Percentiles rank a stretch among this genome's conserved stretches.
Conservation (phyloP, 2,888 invertebrate species). For the Chrysopilus asiliformis region DNA sequence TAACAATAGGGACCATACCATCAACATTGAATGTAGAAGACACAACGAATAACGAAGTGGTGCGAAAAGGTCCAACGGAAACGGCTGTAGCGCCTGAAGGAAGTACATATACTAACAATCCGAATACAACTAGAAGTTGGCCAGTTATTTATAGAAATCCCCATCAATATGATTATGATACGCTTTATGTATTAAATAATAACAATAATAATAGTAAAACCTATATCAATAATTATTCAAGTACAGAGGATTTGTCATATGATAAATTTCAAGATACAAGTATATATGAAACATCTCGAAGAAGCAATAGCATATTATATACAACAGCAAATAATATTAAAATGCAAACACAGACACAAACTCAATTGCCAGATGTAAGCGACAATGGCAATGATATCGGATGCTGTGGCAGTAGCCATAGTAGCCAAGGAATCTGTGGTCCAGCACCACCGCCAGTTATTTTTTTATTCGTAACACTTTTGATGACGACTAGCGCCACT, state of each 20-base stretch:
- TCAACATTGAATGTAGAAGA: not conserved
- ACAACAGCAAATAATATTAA: too few relatives aligned
- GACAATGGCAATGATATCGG: conserved; percentile 22
- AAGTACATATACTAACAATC: conserved; percentile 28
- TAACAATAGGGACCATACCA: conserved; percentile 8
- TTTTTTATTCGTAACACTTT: conserved; percentile 39
- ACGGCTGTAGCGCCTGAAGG: conserved; percentile 9
- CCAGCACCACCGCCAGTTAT: conserved; percentile 33
- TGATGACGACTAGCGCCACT: conserved; percentile 62
- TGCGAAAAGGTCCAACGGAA: not conserved
- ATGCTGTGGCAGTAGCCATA: conserved; percentile 28
- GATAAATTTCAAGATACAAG: conserved; percentile 13
- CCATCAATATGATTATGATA: conserved; percentile 35
- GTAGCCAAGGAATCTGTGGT: too few relatives aligned
- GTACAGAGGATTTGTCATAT: conserved; percentile 12
- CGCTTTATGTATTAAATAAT: conserved; percentile 24
- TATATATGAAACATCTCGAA: conserved; percentile 17
- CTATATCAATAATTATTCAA: conserved; percentile 15
- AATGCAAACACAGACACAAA: conserved; percentile 19
- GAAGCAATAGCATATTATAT: conserved; percentile 28
- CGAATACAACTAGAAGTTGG: conserved; percentile 35
- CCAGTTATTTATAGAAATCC: conserved; percentile 36
- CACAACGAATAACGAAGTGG: not conserved
- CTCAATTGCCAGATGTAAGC: conserved; percentile 27
- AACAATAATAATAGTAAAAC: conserved; percentile 17